Percentiles rank a stretch among this genome's conserved stretches.
Evolutionary conservation across 2,113 vertebrate species (phyloP).

Genomic region (Reinhardtius hippoglossoides): DNA sequence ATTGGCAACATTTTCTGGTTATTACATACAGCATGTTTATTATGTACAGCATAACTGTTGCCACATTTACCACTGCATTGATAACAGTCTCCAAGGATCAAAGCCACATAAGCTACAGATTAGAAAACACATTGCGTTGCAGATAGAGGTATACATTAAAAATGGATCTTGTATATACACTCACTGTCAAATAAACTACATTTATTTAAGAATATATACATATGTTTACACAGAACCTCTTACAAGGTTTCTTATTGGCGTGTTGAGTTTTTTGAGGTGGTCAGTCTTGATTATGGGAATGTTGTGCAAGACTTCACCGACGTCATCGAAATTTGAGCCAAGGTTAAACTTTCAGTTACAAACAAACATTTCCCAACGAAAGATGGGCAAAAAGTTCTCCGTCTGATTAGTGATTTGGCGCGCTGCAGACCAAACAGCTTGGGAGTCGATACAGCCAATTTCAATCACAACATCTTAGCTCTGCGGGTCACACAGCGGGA

Average conservation of each 20-base stretch:
- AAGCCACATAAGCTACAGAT: constrained; percentile 2
- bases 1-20: constrained; percentile 28
- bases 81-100: constrained; percentile 17
- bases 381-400: constrained; percentile 15
- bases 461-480: constrained; percentile 42
- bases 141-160: constrained; percentile 4
- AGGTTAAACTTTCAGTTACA: constrained; percentile 15
- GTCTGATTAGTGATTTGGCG: constrained; percentile 33
- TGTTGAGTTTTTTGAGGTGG: constrained; percentile 9
- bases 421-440: constrained; percentile 18
- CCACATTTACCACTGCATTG: constrained; percentile 19
- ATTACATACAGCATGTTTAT: constrained; percentile 24
- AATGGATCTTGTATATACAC: not conserved
- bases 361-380: constrained; percentile 54
- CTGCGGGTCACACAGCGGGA: constrained; percentile 13
- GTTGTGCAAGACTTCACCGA: constrained; percentile 39
- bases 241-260: not conserved
- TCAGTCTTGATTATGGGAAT: constrained; percentile 41
- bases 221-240: constrained; percentile 8
- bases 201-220: not conserved
- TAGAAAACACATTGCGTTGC: constrained; percentile 18
- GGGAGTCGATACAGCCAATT: constrained; percentile 45
- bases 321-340: constrained; percentile 37
- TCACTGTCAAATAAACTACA: too few species aligned
- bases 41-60: constrained; percentile 18